phyloP scores from a whole-genome alignment of 2,113 vertebrate species.

The Turnix velox region DNA sequence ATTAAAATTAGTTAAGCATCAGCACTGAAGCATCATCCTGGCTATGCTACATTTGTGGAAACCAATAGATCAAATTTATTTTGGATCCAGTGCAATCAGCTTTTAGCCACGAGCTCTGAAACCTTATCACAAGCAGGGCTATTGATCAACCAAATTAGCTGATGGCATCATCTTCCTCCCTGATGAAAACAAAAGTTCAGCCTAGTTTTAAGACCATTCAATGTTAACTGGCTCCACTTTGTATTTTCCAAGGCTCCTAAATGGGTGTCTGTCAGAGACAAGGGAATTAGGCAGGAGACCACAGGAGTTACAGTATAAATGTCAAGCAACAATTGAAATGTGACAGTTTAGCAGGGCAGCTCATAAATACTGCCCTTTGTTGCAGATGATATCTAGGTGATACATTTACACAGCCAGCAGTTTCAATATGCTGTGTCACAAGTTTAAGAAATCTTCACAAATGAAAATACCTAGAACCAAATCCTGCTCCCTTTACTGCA shows the following conservation, averaged over 20 bases:
- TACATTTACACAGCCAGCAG: not conserved
- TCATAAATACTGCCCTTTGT: not conserved
- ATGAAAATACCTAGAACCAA: not conserved
- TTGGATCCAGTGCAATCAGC: slow-evolving; percentile 49
- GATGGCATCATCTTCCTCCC: slow-evolving; percentile 50
- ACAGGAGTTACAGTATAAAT: not conserved
- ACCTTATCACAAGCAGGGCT: slow-evolving; percentile 43
- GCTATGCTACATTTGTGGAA: slow-evolving; percentile 36
- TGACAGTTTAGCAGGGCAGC: not conserved
- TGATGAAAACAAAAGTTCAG: slow-evolving; percentile 19
- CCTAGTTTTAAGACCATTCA: slow-evolving; percentile 56
- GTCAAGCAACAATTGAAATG: not conserved
- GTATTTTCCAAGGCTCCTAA: slow-evolving; percentile 44
- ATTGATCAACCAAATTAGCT: slow-evolving; percentile 58
- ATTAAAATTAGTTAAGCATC: slow-evolving; percentile 49
- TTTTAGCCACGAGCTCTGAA: slow-evolving; percentile 58
- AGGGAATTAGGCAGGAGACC: slow-evolving; percentile 9
- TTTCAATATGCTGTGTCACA: not conserved
- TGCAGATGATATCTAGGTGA: not conserved
- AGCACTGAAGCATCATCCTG: slow-evolving; percentile 32
- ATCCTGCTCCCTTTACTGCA: not conserved
- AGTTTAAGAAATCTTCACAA: not conserved
- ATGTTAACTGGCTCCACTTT: slow-evolving; percentile 26
- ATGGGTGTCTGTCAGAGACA: not conserved
- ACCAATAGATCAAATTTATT: slow-evolving; percentile 63